phyloP scores from a whole-genome alignment of 2,113 vertebrate species.

The Datnioides undecimradiatus region DNA sequence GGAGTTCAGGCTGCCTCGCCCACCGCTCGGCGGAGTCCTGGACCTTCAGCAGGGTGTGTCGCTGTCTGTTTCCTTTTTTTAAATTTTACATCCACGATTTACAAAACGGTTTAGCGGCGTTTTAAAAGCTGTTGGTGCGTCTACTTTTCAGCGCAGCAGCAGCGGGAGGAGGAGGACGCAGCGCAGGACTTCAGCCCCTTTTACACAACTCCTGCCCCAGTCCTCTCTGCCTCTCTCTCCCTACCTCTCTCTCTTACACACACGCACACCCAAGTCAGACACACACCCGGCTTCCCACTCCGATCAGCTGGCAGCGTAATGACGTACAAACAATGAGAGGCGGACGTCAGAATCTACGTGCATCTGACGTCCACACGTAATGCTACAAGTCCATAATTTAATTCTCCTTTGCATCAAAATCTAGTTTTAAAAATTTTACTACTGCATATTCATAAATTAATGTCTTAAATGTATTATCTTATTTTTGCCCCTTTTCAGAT shows the following conservation, averaged over 20 bases:
- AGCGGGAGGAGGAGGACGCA: conserved; percentile 33
- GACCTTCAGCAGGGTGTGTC: conserved; percentile 61
- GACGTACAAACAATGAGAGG: conserved; percentile 87
- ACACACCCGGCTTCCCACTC: conserved; percentile 89
- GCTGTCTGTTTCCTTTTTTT: conserved; percentile 3
- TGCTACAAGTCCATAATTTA: background rate
- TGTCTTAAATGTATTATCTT: background rate
- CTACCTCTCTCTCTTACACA: conserved; percentile 41
- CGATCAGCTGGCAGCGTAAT: conserved; percentile 95
- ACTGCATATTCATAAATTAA: background rate
- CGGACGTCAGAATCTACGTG: conserved; percentile 68
- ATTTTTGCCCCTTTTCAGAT: background rate
- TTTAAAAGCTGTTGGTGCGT: background rate
- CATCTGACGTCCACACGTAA: conserved; percentile 66
- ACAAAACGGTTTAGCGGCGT: background rate
- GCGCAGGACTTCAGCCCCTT: conserved; percentile 78
- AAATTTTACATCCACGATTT: conserved; percentile 25
- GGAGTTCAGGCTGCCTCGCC: conserved; percentile 67
- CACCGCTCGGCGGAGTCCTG: conserved; percentile 54
- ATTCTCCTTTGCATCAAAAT: too few relatives aligned
- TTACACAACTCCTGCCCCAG: conserved; percentile 72
- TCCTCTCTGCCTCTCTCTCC: conserved; percentile 34
- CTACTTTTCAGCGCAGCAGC: conserved; percentile 36
- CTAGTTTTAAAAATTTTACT: too few relatives aligned
- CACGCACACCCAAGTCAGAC: conserved; percentile 63